Evolutionary conservation across 2,888 invertebrate genomes (phyloP).

Genomic region (Sericinus montela): DNA sequence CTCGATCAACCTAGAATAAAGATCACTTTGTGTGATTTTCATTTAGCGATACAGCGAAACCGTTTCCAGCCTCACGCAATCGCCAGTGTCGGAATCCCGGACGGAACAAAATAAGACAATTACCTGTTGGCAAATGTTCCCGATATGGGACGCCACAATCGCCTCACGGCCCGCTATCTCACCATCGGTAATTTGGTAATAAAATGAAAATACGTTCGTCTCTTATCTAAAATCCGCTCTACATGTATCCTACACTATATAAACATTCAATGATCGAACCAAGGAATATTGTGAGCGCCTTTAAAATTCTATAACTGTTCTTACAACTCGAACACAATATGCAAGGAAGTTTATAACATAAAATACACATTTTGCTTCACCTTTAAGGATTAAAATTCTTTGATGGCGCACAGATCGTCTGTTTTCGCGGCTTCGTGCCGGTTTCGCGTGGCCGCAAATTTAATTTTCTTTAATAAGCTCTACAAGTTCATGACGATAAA

Average conservation of each 20-base stretch:
- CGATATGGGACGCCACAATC: constrained; percentile 62
- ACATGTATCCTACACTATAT: constrained; percentile 69
- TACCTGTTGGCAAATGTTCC: constrained; percentile 69
- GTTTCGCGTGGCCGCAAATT: constrained; percentile 73
- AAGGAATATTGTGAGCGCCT: constrained; percentile 37
- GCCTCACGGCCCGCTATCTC: constrained; percentile 53
- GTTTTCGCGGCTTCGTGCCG: constrained; percentile 59
- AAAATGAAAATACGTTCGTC: constrained; percentile 77
- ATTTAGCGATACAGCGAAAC: constrained; percentile 17
- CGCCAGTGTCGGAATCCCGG: constrained; percentile 50
- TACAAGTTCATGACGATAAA: constrained; percentile 27
- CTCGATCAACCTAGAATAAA: constrained; percentile 13
- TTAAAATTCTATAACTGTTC: constrained; percentile 34
- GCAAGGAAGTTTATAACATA: constrained; percentile 25
- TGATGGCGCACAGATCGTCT: constrained; percentile 37
- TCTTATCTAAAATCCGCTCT: constrained; percentile 74
- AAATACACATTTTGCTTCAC: constrained; percentile 33
- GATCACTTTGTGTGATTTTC: constrained; percentile 12
- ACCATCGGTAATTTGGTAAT: constrained; percentile 80
- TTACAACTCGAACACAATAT: constrained; percentile 19
- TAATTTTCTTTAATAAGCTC: constrained; percentile 78
- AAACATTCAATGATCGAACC: constrained; percentile 47
- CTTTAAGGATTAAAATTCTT: constrained; percentile 49
- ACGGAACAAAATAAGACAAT: constrained; percentile 59
- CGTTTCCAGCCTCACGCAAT: constrained; percentile 25